Conservation (phyloP, 1,140 invertebrate species). For the Caerostris darwini region DNA sequence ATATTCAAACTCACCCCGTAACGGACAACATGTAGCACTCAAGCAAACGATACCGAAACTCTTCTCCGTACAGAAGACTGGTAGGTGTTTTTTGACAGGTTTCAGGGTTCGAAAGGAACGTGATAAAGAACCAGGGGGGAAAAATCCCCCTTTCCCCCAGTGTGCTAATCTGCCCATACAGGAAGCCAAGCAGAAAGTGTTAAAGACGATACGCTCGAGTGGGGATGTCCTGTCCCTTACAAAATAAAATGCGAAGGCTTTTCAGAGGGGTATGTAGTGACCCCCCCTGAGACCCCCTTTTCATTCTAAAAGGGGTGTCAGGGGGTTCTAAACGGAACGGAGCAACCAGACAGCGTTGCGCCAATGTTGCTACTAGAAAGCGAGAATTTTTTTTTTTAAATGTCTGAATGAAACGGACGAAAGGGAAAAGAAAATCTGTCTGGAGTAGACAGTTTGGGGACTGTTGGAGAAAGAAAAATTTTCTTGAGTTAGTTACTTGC, state of each 20-base stretch:
- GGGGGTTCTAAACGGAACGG: background rate
- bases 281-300: background rate
- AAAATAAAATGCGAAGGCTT: background rate
- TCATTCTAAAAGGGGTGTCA: background rate
- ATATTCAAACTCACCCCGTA: background rate
- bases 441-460: too few relatives aligned
- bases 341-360: conserved; percentile 17
- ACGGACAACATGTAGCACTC: background rate
- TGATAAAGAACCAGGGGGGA: background rate
- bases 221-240: background rate
- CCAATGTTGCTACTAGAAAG: background rate
- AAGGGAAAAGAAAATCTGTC: background rate
- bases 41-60: background rate
- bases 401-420: background rate
- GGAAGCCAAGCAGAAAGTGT: conserved; percentile 11
- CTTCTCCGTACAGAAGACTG: background rate
- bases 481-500: too few relatives aligned
- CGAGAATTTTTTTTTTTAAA: background rate
- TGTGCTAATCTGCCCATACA: background rate
- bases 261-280: background rate
- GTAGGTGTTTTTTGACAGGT: too few relatives aligned
- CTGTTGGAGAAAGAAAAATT: too few relatives aligned
- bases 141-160: background rate
- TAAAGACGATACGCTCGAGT: conserved; percentile 7
- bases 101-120: background rate